Base-by-base conservation (phyloP, 1,140 invertebrate species). In the Tetragnatha versicolor region DNA sequence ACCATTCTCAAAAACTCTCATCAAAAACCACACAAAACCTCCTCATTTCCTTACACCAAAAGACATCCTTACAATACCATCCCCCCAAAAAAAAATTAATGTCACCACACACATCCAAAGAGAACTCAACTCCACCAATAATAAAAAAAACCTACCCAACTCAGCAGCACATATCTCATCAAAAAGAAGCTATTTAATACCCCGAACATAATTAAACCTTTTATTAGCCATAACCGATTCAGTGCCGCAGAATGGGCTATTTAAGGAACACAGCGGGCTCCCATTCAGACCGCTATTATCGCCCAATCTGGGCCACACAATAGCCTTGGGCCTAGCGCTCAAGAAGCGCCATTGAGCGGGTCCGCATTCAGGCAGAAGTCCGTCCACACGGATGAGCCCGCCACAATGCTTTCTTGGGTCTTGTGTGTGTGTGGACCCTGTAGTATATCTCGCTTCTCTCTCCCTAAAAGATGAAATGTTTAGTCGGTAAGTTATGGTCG, bases 391-490 rank as follows among this genome's bases (percentile, higher is more conserved):
- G 33, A n/a, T 73, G 53, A 22, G 45, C 60, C 60, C 35, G 69
- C 51, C 53, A 73, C 69, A 73, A 73, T 73, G 47, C 60, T 55
- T 70, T 70, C 68, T 55, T 55, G n/a, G n/a, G n/a, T n/a, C n/a
- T n/a, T n/a, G n/a, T 55, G 51, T 55, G n/a, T 55, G 27, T 25
- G 33, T 10, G 37, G n/a, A 39, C 35, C 35, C 37, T 14, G 65
- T 27, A 68, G 10, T 17, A 9, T n/a, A 22, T 22, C 14, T 39
- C 65, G 42, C 14, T 31, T n/a, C 60, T 20, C 33, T 22, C n/a
- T 29, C 72, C 72, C 58, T 75, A 63, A 75, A 75, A 63, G 72
- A 75, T 75, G 72, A 75, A 75, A 75, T 75, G 63, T 75, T 75
- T 75, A 75, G 55, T 51, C 72, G 58, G 47, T 75, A 63, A 75